Evolutionary conservation across 2,113 vertebrate genomes (phyloP).

Genomic region (Ictalurus furcatus): DNA sequence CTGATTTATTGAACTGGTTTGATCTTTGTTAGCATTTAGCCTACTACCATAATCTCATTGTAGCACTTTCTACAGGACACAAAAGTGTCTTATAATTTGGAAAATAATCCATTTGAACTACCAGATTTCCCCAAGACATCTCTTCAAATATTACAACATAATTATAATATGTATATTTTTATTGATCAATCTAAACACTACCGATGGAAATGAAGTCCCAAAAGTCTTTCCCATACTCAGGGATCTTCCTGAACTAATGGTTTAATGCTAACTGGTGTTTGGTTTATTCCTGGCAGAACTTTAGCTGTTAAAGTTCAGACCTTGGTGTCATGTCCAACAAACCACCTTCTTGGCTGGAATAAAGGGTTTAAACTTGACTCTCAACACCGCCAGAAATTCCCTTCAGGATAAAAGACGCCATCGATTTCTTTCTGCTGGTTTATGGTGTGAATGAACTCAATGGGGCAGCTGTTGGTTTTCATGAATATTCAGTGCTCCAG

Average conservation of each 20-base stretch:
- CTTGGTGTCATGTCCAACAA: background rate
- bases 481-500: constrained; percentile 49
- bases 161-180: background rate
- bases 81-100: background rate
- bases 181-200: background rate
- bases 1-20: background rate
- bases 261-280: background rate
- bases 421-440: background rate
- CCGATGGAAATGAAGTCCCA: background rate
- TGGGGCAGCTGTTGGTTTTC: constrained; percentile 50
- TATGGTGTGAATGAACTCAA: constrained; percentile 31
- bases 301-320: background rate
- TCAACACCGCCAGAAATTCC: background rate
- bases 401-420: background rate
- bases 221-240: background rate
- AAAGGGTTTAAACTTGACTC: background rate
- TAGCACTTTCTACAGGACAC: no score
- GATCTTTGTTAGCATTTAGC: background rate
- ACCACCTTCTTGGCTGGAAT: background rate
- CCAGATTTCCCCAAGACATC: background rate
- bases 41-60: background rate
- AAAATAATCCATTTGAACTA: background rate
- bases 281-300: background rate
- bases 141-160: background rate
- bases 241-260: background rate